Evolutionary conservation across 2,888 invertebrate genomes (phyloP).

Genomic region (Drosophila vallismaia): DNA sequence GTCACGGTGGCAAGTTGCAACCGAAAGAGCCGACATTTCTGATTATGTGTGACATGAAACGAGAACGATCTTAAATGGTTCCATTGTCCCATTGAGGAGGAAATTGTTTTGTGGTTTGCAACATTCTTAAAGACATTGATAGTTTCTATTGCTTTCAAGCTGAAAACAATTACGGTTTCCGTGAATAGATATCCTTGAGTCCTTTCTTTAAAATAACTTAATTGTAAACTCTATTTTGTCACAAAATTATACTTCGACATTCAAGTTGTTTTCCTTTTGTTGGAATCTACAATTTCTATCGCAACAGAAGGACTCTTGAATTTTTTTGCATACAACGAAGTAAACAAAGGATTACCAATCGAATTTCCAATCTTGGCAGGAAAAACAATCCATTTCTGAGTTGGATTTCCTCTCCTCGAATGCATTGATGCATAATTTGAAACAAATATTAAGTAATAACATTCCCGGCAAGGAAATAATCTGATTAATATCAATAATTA

Average conservation of each 20-base stretch:
- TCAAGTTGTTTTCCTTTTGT: neutral
- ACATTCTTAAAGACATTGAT: neutral
- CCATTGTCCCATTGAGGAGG: conserved; percentile 14
- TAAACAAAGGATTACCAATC: neutral
- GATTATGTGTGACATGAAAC: neutral
- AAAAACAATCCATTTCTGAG: neutral
- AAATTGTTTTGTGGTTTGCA: neutral
- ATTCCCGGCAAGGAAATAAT: neutral
- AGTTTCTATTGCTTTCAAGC: neutral
- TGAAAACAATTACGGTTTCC: neutral
- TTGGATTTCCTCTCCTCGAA: neutral
- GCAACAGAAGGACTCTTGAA: neutral
- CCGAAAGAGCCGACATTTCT: conserved; percentile 6
- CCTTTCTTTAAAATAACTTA: neutral
- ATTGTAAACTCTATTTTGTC: neutral
- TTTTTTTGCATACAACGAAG: neutral
- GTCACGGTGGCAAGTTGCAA: neutral
- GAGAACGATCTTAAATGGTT: conserved; percentile 23
- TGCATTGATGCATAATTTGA: neutral
- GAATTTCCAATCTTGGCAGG: neutral
- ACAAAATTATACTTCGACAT: neutral
- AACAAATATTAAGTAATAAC: too few relatives aligned
- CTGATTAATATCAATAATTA: neutral
- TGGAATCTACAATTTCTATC: neutral
- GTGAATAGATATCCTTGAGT: neutral